Conservation (phyloP, 2,888 invertebrate genomes). For the Pyrocoelia pectoralis region DNA sequence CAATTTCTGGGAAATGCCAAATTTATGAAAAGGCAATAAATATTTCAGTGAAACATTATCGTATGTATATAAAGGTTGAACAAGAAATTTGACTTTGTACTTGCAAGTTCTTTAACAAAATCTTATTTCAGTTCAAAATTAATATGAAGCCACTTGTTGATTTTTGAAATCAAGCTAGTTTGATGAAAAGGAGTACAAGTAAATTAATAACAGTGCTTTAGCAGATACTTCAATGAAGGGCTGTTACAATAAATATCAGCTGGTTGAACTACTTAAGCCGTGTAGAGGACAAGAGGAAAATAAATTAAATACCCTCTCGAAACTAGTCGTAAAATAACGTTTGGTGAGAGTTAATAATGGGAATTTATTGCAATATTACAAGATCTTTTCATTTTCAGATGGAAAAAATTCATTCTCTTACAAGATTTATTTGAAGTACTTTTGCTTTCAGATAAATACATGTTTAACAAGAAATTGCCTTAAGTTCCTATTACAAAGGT, state of each 20-base stretch:
- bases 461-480: conserved; percentile 3
- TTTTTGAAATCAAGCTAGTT: neutral
- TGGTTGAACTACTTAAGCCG: conserved; percentile 46
- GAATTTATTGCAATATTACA: conserved; percentile 33
- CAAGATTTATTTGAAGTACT: neutral
- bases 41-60: too few species aligned
- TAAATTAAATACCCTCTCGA: conserved; percentile 40
- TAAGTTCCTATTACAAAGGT: conserved; percentile 30
- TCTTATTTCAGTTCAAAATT: too few species aligned
- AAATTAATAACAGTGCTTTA: conserved; percentile 27
- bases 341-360: conserved; percentile 34
- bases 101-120: too few species aligned
- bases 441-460: too few species aligned
- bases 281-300: conserved; percentile 40
- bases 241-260: conserved; percentile 49
- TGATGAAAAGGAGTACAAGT: conserved; percentile 9
- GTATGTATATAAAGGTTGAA: too few species aligned
- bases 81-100: too few species aligned
- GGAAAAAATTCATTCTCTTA: too few species aligned
- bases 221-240: conserved; percentile 40
- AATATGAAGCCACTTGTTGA: too few species aligned
- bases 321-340: conserved; percentile 31
- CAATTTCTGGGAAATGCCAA: too few species aligned
- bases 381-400: conserved; percentile 9
- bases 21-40: too few species aligned